Evolutionary conservation across 2,797 vertebrate species (phyloP), one percentile per base, ranked within the genome.

Genomic region (Ctenochaetus hawaiiensis): DNA sequence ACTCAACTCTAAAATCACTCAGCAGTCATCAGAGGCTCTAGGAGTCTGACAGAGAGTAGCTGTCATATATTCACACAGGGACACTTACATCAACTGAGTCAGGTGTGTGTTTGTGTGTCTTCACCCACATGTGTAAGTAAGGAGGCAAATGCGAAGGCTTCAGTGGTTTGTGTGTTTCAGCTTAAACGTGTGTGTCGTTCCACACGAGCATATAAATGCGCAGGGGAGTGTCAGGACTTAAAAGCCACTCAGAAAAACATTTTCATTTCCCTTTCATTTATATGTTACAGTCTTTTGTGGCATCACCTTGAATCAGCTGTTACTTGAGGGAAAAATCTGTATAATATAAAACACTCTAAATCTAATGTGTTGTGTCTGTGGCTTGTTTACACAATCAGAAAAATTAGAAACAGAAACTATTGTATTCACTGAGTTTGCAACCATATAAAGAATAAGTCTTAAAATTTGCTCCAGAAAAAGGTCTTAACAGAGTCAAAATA

Each of bases 1-100:
- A 90, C 92, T 92, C 84, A 86, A 87, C 80, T 90, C 77, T 87
- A 87, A 87, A 91, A 89, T 91, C 91, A 89, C 82, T 90, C 87
- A 66, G 72, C 75, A 87, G 77, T 89, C 91, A 89, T 90, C 86
- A 82, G 82, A 86, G 81, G 83, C 83, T 87, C 82, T 91, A 41
- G 73, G 89, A 80, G 74, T 77, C 81, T 83, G 85, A 89, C 83
- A 70, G 81, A 86, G 82, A 91, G 76, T 51, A 75, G 79, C 82
- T 87, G 88, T 86, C 91, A 91, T 77, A 82, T 80, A 82, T 76
- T 86, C 82, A 84, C 76, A 72, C 72, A 53, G 75, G 81, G 77
- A 81, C 69, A 74, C 89, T 83, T 77, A 45, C 37, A 75, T 74
- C 39, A 70, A 58, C 66, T 22, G 26, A 75, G 47, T 66, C 68